Conservation (phyloP, 2,113 vertebrate genomes). For the Aleadryas rufinucha region DNA sequence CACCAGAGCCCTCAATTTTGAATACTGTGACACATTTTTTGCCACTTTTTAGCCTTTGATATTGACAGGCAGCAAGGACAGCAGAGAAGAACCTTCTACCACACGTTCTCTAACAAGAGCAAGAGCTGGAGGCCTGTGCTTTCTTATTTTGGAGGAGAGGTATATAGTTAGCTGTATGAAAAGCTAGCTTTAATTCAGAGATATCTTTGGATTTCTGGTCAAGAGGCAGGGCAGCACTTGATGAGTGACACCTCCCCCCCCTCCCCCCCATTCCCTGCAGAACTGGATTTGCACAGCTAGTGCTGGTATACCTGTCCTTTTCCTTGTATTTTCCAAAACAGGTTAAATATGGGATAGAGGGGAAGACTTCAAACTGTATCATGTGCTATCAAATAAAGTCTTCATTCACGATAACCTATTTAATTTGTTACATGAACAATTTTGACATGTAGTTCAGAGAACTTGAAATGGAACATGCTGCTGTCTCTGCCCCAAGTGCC, state of each 20-base stretch:
- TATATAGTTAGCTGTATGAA: not conserved
- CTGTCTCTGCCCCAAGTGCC: not conserved
- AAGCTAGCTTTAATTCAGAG: not conserved
- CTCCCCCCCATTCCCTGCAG: not conserved
- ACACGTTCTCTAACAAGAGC: fast-evolving
- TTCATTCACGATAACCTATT: not conserved
- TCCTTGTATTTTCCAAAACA: not conserved
- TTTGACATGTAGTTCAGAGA: not conserved
- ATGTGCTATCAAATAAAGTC: not conserved
- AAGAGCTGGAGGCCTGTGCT: not conserved
- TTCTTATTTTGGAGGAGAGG: not conserved
- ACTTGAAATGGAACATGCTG: not conserved
- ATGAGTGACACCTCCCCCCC: fast-evolving
- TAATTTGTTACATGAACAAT: not conserved
- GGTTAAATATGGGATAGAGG: not conserved
- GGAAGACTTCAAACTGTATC: not conserved
- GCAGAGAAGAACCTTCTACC: not conserved
- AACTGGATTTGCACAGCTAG: not conserved
- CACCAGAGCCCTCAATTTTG: not conserved
- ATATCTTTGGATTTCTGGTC: not conserved
- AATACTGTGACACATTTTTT: not conserved
- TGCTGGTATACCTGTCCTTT: not conserved
- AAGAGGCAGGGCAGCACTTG: not conserved
- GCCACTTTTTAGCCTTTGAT: not conserved
- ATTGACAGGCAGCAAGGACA: not conserved